A percentile compares a stretch with the other conserved stretches of the same genome.
phyloP scores from a whole-genome alignment of 2,797 vertebrate genomes.

The Coreius guichenoti region DNA sequence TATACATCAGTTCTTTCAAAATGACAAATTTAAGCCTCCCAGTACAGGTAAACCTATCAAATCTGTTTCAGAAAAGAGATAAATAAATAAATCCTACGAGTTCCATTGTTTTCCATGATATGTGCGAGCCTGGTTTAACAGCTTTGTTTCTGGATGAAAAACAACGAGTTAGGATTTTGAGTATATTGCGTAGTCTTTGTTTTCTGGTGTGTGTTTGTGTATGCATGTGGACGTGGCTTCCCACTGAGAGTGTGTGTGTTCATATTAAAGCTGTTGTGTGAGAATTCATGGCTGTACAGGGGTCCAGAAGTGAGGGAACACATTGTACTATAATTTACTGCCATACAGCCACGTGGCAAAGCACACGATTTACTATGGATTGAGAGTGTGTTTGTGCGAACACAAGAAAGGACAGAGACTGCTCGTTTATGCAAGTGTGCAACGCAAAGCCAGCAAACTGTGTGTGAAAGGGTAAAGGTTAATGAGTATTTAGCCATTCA shows the following conservation, averaged over 20 bases:
- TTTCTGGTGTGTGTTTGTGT: slow-evolving; percentile 19
- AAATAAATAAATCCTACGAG: not conserved
- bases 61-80: slow-evolving; percentile 4
- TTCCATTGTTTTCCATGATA: slow-evolving; percentile 17
- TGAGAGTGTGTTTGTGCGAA: slow-evolving; percentile 54
- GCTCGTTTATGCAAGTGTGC: slow-evolving; percentile 48
- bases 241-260: not conserved
- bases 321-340: slow-evolving; percentile 72
- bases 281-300: slow-evolving; percentile 41
- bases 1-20: slow-evolving; percentile 22
- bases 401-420: slow-evolving; percentile 43
- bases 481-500: not conserved
- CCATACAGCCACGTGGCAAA: slow-evolving; percentile 66
- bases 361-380: slow-evolving; percentile 72
- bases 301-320: slow-evolving; percentile 70
- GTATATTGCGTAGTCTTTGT: slow-evolving; percentile 28
- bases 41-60: not conserved
- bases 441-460: not conserved
- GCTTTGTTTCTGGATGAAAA: slow-evolving; percentile 24
- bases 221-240: slow-evolving; percentile 6
- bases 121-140: not conserved
- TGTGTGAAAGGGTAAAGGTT: not conserved
- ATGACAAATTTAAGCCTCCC: slow-evolving; percentile 12
- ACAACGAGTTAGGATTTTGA: slow-evolving; percentile 11
- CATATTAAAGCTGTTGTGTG: slow-evolving; percentile 5